Base-by-base conservation (phyloP, 2,797 vertebrate genomes). In the Eurystomus glaucurus region DNA sequence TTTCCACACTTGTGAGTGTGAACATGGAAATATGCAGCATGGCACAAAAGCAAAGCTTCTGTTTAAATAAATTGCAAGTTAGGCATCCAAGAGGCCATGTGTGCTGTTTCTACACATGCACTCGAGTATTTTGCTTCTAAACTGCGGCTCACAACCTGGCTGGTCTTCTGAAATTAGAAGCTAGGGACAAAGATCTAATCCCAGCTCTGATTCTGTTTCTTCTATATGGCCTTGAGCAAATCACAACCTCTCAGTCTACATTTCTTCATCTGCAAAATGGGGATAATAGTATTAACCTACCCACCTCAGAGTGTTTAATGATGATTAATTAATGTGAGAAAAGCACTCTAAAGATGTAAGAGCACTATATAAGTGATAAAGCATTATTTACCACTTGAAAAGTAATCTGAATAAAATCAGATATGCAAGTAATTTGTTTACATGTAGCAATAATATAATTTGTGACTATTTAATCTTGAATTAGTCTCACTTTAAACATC, bases 381-480 rank as follows among this genome's bases (percentile, higher is more conserved):
- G 86, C 95, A 96, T 97, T 97, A 97, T 96, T 97, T 97, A 97
- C 96, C 96, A 97, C 97, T 98, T 97, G 95, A 97, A 98, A 97
- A 97, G 94, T 97, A 97, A 97, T 97, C 96, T 93, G 95, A 97
- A 97, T 97, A 96, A 97, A 97, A 98, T 96, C 96, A 97, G 97
- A 97, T 96, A 98, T 97, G 94, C 90, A 95, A 97, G 90, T 94
- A 96, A 98, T 96, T 97, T 97, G 97, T 97, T 97, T 96, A 97
- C 90, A 93, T 95, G 94, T 93, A 93, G 96, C 94, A 96, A 97
- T 97, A 97, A 97, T 96, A 95, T 97, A 96, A 97, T 97, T 97
- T 97, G 96, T 96, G 94, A 96, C 93, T 97, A 94, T 96, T 98
- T 98, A 97, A 96, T 96, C 94, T 96, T 97, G 95, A 98, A 97